phyloP scores from a whole-genome alignment of 2,113 vertebrate genomes.

The Parotia lawesii region DNA sequence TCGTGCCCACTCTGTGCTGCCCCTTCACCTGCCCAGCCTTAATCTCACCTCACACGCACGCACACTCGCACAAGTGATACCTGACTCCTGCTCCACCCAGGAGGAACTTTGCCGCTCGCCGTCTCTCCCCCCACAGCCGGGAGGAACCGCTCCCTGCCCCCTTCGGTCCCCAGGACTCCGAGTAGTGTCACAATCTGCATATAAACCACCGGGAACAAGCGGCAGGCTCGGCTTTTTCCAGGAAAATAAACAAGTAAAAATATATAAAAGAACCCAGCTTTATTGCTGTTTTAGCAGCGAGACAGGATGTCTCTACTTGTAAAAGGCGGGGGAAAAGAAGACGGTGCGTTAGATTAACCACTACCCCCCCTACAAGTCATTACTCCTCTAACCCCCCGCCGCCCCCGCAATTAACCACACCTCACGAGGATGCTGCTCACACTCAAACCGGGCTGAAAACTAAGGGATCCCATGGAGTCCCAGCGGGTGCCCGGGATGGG shows the following conservation, averaged over 20 bases:
- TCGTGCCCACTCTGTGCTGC: neutral
- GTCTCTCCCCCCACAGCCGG: neutral
- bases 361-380: slow-evolving; percentile 48
- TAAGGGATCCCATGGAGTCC: slow-evolving; percentile 8
- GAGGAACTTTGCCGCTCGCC: neutral
- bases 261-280: neutral
- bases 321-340: neutral
- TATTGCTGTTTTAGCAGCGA: neutral
- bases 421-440: slow-evolving; percentile 47
- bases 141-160: fast-evolving
- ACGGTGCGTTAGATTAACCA: slow-evolving; percentile 25
- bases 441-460: slow-evolving; percentile 46
- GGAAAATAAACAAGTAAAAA: slow-evolving; percentile 2
- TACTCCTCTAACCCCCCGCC: slow-evolving; percentile 50
- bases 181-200: neutral
- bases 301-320: neutral
- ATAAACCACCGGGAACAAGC: neutral
- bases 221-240: neutral
- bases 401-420: slow-evolving; percentile 60
- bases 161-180: neutral
- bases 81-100: neutral
- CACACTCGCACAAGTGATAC: fast-evolving
- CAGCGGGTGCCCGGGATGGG: neutral
- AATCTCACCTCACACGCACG: neutral
- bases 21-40: neutral